Evolutionary conservation across 2,888 invertebrate genomes (phyloP), one percentile per base, ranked within the genome.

Genomic region (Polymixis lichenea): DNA sequence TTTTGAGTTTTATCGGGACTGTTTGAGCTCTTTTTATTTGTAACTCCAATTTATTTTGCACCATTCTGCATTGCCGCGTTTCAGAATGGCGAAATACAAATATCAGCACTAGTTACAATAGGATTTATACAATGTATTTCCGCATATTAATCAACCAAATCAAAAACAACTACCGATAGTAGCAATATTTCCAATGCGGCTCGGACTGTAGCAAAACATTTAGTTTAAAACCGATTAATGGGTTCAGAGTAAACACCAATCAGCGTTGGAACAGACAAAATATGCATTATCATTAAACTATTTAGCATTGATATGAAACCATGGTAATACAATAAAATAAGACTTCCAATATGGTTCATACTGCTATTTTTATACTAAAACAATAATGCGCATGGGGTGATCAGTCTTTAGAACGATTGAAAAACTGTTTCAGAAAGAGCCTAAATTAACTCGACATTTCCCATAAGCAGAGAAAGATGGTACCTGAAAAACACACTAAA

Each of bases 181-280:
- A 49, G 25, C 4, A 32, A 43, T 28, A 51, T 32, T 17, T 11
- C 28, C 32, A 9, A 60, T 46, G 22, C 32, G 17, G 51, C 15
- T 53, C 32, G 53, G 17, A 25, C 72, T 46, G 32, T n/a, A 55
- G 8, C 38, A 28, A 43, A 78, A 56, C 70, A 72, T 60, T 78
- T 60, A 28, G 13, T 60, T 38, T 49, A 32, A 38, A 53, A 60
- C 2, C 28, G n/a, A 32, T 43, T 9, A 60, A 58, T 77, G 53
- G 38, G 60, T 55, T 61, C 5, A 1, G 22, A 46, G 46, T 64
- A 71, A 72, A 78, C 58, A 38, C 64, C 32, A 64, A 77, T 71
- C 62, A 78, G 7, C 17, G 5, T 46, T 32, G 1, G 13, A 51
- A 78, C n/a, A 28, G 38, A 77, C 58, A 60, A 17, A 32, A 53